phyloP scores from a whole-genome alignment of 2,113 vertebrate species.

The Sceloporus undulatus region DNA sequence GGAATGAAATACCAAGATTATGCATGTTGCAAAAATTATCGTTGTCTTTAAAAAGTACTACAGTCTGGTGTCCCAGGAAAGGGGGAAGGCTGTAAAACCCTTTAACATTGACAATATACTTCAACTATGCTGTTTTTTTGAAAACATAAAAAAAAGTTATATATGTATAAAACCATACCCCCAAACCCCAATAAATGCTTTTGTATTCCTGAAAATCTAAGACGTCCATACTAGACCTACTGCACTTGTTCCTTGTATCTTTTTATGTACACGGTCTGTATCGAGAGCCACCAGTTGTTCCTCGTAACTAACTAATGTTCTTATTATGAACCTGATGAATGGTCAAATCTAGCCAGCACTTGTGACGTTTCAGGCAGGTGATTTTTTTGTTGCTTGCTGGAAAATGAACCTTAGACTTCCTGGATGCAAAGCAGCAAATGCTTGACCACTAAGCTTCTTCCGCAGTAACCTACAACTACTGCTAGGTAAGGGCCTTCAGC shows the following conservation, averaged over 20 bases:
- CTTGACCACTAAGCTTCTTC: neutral
- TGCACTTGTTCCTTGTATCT: neutral
- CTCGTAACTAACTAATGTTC: neutral
- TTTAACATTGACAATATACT: too few species aligned
- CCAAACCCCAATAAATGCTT: neutral
- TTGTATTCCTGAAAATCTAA: neutral
- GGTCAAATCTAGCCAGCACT: neutral
- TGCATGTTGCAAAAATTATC: conserved; percentile 33
- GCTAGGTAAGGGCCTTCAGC: neutral
- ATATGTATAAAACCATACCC: neutral
- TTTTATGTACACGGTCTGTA: neutral
- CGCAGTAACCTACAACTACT: neutral
- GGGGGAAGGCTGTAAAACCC: neutral
- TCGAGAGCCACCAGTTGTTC: neutral
- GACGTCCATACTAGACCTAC: too few species aligned
- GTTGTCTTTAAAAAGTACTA: neutral
- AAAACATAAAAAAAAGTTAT: too few species aligned
- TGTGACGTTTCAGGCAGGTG: neutral
- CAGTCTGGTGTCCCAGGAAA: conserved; percentile 4
- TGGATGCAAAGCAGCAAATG: neutral
- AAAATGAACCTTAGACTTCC: neutral
- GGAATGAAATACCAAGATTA: conserved; percentile 28
- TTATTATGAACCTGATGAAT: neutral
- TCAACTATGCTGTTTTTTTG: too few species aligned
- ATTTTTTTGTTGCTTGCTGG: neutral